Evolutionary conservation across 2,113 vertebrate genomes (phyloP).

Genomic region (Neodontobutis hainanensis): DNA sequence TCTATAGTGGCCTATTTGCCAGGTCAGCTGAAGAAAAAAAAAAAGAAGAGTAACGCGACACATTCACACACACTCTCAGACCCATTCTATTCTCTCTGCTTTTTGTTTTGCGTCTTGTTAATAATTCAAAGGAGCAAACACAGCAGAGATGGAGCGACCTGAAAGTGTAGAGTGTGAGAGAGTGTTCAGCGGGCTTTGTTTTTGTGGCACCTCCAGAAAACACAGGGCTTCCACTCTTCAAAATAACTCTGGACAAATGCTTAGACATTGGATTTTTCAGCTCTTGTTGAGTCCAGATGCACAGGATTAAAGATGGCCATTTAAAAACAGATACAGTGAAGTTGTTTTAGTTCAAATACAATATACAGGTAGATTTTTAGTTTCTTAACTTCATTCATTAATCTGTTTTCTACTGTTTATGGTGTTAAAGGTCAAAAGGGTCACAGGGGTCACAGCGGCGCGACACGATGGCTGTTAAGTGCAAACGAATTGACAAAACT

Average conservation of each 20-base stretch:
- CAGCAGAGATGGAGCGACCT: conserved; percentile 56
- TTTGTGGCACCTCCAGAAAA: conserved; percentile 24
- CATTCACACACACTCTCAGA: conserved; percentile 26
- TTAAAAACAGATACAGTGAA: no score
- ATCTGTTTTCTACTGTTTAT: no score
- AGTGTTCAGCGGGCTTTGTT: neutral
- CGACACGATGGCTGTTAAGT: no score
- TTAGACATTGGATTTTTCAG: no score
- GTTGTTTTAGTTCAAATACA: no score
- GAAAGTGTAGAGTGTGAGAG: conserved; percentile 5
- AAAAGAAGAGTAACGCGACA: conserved; percentile 39
- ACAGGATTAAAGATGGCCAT: no score
- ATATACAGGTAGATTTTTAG: no score
- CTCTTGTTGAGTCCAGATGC: no score
- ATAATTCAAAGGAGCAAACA: conserved; percentile 73
- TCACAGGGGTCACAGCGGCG: no score
- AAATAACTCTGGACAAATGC: neutral
- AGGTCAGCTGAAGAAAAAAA: conserved; percentile 66
- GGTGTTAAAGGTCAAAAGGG: no score
- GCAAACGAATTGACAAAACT: no score
- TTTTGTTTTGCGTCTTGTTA: conserved; percentile 72
- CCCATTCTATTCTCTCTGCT: conserved; percentile 49
- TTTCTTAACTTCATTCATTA: no score
- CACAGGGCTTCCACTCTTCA: neutral
- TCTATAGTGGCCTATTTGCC: conserved; percentile 61